Base-by-base conservation (phyloP, 1,140 invertebrate species). In the Leptoteleia sp. region DNA sequence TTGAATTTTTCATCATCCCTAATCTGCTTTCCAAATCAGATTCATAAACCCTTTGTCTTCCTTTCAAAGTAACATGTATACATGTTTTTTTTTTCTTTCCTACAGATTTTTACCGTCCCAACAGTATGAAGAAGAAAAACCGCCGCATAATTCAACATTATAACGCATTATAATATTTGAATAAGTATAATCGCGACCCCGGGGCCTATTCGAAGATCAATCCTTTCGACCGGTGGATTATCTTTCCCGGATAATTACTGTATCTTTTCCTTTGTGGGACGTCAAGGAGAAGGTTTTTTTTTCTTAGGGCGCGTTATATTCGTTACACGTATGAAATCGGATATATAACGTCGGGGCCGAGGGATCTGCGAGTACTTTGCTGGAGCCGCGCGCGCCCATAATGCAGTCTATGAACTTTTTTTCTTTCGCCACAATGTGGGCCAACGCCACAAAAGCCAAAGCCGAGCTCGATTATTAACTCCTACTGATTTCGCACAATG, bases 401-500 rank as follows among this genome's bases (percentile, higher is more conserved):
- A 62, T 72, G 54, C 29, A 48, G 33, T 31, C 42, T 42, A 62
- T 76, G 78, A 79, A 78, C 50, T 77, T 50, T 76, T 22, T 65
- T 76, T 50, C 22, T 45, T 52, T 70, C 38, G 15, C 76, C 62
- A 76, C 82, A 85, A 85, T 86, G 82, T 70, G 72, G 67, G 71
- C 76, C 71, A n/a, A 62, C 40, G 64, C 68, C 62, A 85, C 81
- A 85, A 87, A 86, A 82, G 79, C 76, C 76, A 85, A 86, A 85
- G 73, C 87, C 80, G 81, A 81, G 67, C 82, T 80, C 83, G 80
- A 88, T 87, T 87, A 87, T 88, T 87, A 87, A 87, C 85, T 88
- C 84, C 81, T 81, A 75, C 55, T 83, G 85, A 86, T 87, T 87
- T 81, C 78, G 80, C 62, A 87, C 84, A 88, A 88, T 85, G 35